Conservation (phyloP, 2,113 vertebrate species). For the Apeltes quadracus region DNA sequence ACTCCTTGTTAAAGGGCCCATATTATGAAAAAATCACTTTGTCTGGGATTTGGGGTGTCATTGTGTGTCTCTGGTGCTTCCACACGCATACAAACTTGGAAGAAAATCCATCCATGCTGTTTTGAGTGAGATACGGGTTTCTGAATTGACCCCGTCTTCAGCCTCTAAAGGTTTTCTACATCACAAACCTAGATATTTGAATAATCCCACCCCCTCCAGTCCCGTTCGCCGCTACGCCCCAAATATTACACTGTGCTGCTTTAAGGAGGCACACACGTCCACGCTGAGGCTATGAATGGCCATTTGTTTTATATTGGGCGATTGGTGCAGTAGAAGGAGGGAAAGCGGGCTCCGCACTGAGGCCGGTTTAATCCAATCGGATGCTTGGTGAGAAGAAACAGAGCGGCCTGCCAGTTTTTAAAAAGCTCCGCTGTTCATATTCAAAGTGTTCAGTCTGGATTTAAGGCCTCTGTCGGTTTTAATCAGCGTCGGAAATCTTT, state of each 20-base stretch:
- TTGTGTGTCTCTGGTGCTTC: too few species aligned
- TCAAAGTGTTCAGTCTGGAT: conserved; percentile 13
- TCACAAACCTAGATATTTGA: too few species aligned
- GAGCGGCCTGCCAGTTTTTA: conserved; percentile 34
- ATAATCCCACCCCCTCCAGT: too few species aligned
- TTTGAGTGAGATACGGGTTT: too few species aligned
- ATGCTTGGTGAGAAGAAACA: conserved; percentile 38
- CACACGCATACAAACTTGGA: too few species aligned
- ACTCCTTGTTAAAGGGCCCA: too few species aligned
- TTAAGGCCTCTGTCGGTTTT: conserved; percentile 22
- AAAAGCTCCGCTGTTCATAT: conserved; percentile 22
- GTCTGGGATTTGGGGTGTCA: too few species aligned
- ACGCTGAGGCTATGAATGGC: conserved; percentile 29
- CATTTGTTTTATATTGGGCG: conserved; percentile 35
- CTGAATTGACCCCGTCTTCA: too few species aligned
- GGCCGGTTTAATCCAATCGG: conserved; percentile 48
- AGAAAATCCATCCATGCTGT: too few species aligned
- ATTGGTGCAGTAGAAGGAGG: conserved; percentile 28
- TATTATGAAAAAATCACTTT: too few species aligned
- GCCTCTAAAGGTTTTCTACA: too few species aligned
- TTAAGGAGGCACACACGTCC: conserved; percentile 19
- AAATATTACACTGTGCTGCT: background rate
- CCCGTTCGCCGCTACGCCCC: too few species aligned
- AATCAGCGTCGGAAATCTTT: conserved; percentile 30
- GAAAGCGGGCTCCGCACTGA: conserved; percentile 30